Percentiles rank a stretch among this genome's conserved stretches.
Evolutionary conservation across 2,888 invertebrate genomes (phyloP).

Genomic region (Hofmannophila pseudospretella): DNA sequence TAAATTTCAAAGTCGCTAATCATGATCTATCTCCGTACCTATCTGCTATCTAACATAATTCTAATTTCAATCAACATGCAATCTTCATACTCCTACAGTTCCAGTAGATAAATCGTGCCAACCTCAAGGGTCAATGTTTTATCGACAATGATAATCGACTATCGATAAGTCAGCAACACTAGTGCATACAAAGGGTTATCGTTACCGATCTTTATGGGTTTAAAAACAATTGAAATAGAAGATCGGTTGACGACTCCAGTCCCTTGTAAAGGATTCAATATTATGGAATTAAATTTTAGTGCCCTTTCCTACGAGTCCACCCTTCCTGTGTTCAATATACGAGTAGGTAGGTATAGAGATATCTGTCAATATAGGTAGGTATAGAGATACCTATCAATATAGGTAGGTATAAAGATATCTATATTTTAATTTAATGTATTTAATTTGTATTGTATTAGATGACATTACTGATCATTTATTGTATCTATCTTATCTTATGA

Average conservation of each 20-base stretch:
- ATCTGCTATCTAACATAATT: constrained; percentile 21
- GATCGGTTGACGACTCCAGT: constrained; percentile 31
- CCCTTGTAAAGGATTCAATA: constrained; percentile 50
- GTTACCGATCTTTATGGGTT: constrained; percentile 56
- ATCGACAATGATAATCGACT: constrained; percentile 52
- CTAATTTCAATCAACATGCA: constrained; percentile 42
- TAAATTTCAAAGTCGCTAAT: constrained; percentile 5
- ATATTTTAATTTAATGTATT: too few relatives aligned
- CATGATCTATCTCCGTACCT: constrained; percentile 1
- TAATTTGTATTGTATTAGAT: too few relatives aligned
- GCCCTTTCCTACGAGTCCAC: constrained; percentile 19
- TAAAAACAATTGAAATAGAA: constrained; percentile 50
- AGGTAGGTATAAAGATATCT: too few relatives aligned
- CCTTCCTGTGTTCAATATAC: too few relatives aligned
- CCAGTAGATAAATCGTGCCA: constrained; percentile 58
- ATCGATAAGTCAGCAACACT: constrained; percentile 53
- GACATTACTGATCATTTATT: too few relatives aligned
- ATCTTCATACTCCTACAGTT: constrained; percentile 53
- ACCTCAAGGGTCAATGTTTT: constrained; percentile 58
- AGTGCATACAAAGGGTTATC: constrained; percentile 55
- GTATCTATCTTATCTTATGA: too few relatives aligned
- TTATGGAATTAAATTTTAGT: constrained; percentile 57
- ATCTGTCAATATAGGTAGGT: too few relatives aligned
- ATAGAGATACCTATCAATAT: too few relatives aligned
- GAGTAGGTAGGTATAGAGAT: too few relatives aligned